Evolutionary conservation across 2,888 invertebrate genomes (phyloP).

Genomic region (Brachynemurus nebulosus): DNA sequence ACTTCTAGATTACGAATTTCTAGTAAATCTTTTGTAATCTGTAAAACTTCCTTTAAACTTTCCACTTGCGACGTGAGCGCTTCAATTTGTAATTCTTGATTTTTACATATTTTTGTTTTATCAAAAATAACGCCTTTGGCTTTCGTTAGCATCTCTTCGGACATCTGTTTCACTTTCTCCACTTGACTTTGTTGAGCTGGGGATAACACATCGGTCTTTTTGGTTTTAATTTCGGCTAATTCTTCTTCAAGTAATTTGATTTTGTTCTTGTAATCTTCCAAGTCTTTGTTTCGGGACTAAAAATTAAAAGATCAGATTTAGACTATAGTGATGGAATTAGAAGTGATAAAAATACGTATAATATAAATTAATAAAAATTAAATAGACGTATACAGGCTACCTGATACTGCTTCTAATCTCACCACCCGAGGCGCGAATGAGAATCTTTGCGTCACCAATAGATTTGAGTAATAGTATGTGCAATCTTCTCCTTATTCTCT

Average conservation of each 20-base stretch:
- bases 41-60: constrained; percentile 67
- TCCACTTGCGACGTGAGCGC: constrained; percentile 56
- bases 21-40: constrained; percentile 65
- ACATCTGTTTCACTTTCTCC: constrained; percentile 29
- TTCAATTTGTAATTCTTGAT: constrained; percentile 64
- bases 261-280: constrained; percentile 36
- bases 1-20: constrained; percentile 67
- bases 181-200: constrained; percentile 24
- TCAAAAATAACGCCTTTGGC: constrained; percentile 60
- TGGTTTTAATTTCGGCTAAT: constrained; percentile 23
- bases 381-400: no score
- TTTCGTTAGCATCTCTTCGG: constrained; percentile 42
- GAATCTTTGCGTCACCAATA: no score
- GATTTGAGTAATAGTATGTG: no score
- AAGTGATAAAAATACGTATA: no score
- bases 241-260: constrained; percentile 27
- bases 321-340: no score
- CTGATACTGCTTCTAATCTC: no score
- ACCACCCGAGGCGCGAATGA: no score
- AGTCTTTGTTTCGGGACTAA: constrained; percentile 38
- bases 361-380: no score
- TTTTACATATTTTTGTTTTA: constrained; percentile 60
- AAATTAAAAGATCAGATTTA: no score
- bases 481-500: no score
- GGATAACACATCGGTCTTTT: constrained; percentile 20